Evolutionary conservation across 1,140 invertebrate species (phyloP), one percentile per base, ranked within the genome.

Genomic region (Drosophila seguyi): DNA sequence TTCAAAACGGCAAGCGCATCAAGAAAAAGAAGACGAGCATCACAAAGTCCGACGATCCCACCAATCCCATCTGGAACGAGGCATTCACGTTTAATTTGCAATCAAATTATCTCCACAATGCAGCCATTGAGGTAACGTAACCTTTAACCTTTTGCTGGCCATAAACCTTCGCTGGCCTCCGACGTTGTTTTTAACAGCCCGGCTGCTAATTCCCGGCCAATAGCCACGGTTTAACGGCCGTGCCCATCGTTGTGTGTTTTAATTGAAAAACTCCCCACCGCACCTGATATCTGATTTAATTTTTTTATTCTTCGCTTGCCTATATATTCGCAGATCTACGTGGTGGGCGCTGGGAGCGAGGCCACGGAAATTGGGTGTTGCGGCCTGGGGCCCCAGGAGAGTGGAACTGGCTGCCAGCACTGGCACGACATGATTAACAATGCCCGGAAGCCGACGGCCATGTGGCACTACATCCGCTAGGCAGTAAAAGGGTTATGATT

Each of bases 31-130:
- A 98, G 94, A 98, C 98, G 90, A 97, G 97, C 92, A 97, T 96
- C 6, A 97, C 97, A 29, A 96, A 97, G 52, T 95, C 97, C 63
- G 96, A 98, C 92, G 96, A 96, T 83, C 97, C 96, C 14, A 94
- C 95, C 41, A 97, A 97, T 94, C 98, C 98, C n/a, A 96, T 98
- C 10, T 99, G 98, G 97, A 98, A 99, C 92, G 98, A 99, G 93
- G 97, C 97, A 6, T 95, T 98, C 76, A 96, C 97, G 14, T 99
- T 99, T 92, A 98, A 98, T 92, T 94, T 98, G 79, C 93, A 96
- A 50, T 95, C 96, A 6, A 93, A 94, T 39, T 94, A 94, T 80
- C 93, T 97, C 4, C 94, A 95, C 41, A 94, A 95, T 75, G 95
- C 96, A 72, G 95, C 96, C 44, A 94, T 97, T 81, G 96, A 97